Conservation (phyloP, 2,888 invertebrate genomes). For the Leptinotarsa tumamoca region DNA sequence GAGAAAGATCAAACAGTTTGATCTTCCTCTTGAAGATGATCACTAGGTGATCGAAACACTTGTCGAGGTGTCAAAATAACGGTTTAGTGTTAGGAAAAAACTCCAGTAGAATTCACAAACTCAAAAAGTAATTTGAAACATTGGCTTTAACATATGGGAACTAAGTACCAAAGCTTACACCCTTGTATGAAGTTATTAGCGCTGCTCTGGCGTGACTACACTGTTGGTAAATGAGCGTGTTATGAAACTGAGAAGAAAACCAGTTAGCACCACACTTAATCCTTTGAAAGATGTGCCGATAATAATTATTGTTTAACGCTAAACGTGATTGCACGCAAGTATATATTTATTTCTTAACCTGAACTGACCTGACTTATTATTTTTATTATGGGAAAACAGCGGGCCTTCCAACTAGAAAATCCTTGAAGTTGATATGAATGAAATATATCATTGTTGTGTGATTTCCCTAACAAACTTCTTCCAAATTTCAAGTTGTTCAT, state of each 20-base stretch:
- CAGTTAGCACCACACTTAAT: slow-evolving; percentile 24
- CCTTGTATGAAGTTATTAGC: slow-evolving; percentile 20
- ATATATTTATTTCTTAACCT: slow-evolving; percentile 22
- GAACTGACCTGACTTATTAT: slow-evolving; percentile 20
- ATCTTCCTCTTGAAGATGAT: no score
- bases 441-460: background rate
- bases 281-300: slow-evolving; percentile 32
- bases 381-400: slow-evolving; percentile 24
- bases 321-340: slow-evolving; percentile 22
- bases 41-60: no score
- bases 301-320: slow-evolving; percentile 32
- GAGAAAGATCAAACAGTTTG: no score
- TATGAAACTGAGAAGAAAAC: slow-evolving; percentile 19
- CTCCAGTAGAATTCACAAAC: no score
- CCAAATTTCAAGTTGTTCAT: no score
- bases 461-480: background rate
- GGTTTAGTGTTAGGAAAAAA: no score
- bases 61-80: no score
- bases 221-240: slow-evolving; percentile 9
- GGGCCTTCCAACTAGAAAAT: background rate
- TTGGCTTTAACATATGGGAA: no score
- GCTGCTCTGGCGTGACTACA: background rate
- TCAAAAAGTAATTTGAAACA: no score
- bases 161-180: background rate
- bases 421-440: background rate